Base-by-base conservation (phyloP, 2,113 vertebrate genomes). In the Cottus gobio region DNA sequence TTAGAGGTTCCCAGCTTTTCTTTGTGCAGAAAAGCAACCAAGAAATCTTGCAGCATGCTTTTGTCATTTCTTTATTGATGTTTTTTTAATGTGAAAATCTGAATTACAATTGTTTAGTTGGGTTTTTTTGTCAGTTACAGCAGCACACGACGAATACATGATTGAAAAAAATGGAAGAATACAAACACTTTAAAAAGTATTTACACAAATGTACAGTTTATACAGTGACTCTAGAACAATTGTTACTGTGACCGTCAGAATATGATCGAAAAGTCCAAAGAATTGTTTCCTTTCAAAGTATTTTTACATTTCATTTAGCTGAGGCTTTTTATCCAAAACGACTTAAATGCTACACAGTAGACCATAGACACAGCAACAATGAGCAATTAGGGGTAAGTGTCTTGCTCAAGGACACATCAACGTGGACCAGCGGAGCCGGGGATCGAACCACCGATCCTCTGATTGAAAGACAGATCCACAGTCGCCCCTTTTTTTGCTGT, bases 121-220 rank as follows among this genome's bases (percentile, higher is more conserved):
- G n/a, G n/a, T 18, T 46, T n/a, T 56, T 56, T 24, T 5, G 26
- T 50, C 11, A 68, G 7, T 50, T 42, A 76, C 72, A 85, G 71
- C 68, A 84, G 75, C 83, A 84, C 52, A 80, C 26, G 11, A 64
- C 11, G 65, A 74, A 44, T 46, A 82, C 0, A 82, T 1, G 15
- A 72, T 48, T 11, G 2, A 3, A 2, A 77, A 4, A 2, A 57
- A 73, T 57, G 0, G 2, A 64, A 54, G 64, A 73, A 71, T 20
- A 68, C 39, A 79, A 36, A 79, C 54, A 68, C 12, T 31, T 6
- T 3, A n/a, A 63, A 13, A 67, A 54, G 2, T 91, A 90, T 92
- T 87, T 93, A 93, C 87, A 92, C 0, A 22, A 74, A 77, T 87
- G 0, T 90, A 92, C 88, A 92, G 36, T 87, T 87, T 90, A 54